Percentiles rank a stretch among this genome's conserved stretches.
These are phyloP conservation scores for Chinchilla lanigera DNA, from an alignment of 2,113 vertebrate genomes.

Conservation along the genomic window DNA sequence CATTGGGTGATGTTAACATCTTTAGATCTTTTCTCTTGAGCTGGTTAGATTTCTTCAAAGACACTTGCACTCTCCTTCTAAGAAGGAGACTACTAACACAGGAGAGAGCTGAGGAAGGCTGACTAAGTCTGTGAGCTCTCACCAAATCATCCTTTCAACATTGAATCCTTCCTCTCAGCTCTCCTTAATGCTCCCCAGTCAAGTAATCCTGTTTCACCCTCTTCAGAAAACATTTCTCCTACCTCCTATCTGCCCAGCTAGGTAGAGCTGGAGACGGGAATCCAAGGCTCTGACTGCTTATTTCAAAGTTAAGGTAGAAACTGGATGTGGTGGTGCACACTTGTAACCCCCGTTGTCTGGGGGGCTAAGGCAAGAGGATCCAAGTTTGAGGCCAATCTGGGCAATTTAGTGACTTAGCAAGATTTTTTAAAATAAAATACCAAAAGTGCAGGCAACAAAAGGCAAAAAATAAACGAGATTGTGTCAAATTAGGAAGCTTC, in stretches of 20 bases:
- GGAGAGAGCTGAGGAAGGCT: background rate
- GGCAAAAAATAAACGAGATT: background rate
- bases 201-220: background rate
- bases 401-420: background rate
- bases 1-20: background rate
- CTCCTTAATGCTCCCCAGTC: background rate
- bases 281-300: background rate
- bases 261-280: background rate
- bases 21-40: background rate
- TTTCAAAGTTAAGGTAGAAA: background rate
- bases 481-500: background rate
- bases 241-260: background rate
- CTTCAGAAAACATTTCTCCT: background rate
- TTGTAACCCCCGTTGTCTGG: background rate
- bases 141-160: background rate
- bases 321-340: background rate
- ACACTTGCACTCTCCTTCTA: background rate
- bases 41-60: background rate
- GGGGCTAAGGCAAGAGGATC: background rate
- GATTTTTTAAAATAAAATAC: background rate
- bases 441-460: background rate
- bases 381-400: background rate
- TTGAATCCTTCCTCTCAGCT: background rate
- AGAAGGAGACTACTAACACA: background rate
- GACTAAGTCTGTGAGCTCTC: background rate